Evolutionary conservation across 2,113 vertebrate genomes (phyloP).

Genomic region (Lanius ludovicianus): DNA sequence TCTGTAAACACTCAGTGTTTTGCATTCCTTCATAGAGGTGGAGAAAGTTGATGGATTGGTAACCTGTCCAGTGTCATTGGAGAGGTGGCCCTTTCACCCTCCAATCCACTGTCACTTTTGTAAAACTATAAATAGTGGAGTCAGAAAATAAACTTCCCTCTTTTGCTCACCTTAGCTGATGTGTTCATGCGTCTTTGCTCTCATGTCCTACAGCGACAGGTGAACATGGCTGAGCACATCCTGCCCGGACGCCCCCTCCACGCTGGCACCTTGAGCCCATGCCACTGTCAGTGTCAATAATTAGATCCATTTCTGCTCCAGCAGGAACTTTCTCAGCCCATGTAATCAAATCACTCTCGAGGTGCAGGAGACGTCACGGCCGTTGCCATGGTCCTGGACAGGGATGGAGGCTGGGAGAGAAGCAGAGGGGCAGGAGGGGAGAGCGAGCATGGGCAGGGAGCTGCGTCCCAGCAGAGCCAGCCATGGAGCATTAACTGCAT

Average conservation of each 20-base stretch:
- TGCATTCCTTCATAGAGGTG: no score
- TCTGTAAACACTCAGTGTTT: no score
- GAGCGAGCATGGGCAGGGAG: fast-evolving
- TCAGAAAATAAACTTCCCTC: no score
- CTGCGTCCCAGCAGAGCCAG: not conserved
- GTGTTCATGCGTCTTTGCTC: no score
- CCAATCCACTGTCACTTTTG: no score
- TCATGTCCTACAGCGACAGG: no score
- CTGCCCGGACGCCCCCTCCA: not conserved
- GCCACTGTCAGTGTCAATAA: not conserved
- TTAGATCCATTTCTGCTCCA: slow-evolving; percentile 26
- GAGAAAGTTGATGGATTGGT: no score
- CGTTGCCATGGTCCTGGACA: slow-evolving; percentile 2
- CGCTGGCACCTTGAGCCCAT: not conserved
- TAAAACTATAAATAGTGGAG: no score
- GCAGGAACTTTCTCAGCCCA: not conserved
- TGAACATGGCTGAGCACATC: fast-evolving
- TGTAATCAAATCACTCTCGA: slow-evolving; percentile 14
- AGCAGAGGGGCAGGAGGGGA: not conserved
- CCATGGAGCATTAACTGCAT: fast-evolving
- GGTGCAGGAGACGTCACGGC: slow-evolving; percentile 6
- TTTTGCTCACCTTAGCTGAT: no score
- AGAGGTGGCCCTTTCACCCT: no score
- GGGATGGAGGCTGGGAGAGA: not conserved
- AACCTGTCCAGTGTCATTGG: no score